phyloP scores from a whole-genome alignment of 37 sponge, comb jelly and placozoan genomes.

The Axinella damicornis region DNA sequence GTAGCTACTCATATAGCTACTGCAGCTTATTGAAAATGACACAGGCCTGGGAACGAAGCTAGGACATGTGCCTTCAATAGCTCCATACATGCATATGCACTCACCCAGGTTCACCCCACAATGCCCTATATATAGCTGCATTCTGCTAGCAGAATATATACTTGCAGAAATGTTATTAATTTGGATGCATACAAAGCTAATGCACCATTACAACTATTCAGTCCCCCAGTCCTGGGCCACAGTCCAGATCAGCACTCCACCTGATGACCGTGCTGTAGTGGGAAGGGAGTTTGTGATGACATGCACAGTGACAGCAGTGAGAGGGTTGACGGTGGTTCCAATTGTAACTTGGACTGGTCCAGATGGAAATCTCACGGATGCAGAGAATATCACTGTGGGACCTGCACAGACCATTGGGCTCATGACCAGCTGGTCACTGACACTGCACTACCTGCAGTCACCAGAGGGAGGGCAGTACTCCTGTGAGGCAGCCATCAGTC shows the following conservation, averaged over 20 bases:
- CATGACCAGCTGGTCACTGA: not conserved
- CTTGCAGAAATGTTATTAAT: not conserved
- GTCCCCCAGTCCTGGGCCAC: slow-evolving; percentile 9
- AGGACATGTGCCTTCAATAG: too few species aligned
- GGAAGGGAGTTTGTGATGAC: not conserved
- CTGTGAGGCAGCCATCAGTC: not conserved
- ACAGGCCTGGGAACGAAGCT: too few species aligned
- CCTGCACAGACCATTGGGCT: not conserved
- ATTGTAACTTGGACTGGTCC: not conserved
- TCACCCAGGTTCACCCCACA: too few species aligned
- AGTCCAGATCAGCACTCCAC: not conserved
- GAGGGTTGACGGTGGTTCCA: not conserved
- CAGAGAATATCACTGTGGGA: not conserved
- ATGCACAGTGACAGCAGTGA: slow-evolving; percentile 4
- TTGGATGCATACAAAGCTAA: not conserved
- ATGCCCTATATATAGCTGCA: too few species aligned
- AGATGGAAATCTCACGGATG: not conserved
- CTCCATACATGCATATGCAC: too few species aligned
- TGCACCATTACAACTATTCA: too few species aligned
- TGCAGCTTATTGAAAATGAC: too few species aligned
- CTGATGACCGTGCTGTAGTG: not conserved
- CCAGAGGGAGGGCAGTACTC: slow-evolving; percentile 12
- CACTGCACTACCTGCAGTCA: not conserved
- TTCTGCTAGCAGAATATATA: too few species aligned
- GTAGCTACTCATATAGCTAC: too few species aligned